phyloP scores from a whole-genome alignment of 2,888 invertebrate species.

The Selenia dentaria region DNA sequence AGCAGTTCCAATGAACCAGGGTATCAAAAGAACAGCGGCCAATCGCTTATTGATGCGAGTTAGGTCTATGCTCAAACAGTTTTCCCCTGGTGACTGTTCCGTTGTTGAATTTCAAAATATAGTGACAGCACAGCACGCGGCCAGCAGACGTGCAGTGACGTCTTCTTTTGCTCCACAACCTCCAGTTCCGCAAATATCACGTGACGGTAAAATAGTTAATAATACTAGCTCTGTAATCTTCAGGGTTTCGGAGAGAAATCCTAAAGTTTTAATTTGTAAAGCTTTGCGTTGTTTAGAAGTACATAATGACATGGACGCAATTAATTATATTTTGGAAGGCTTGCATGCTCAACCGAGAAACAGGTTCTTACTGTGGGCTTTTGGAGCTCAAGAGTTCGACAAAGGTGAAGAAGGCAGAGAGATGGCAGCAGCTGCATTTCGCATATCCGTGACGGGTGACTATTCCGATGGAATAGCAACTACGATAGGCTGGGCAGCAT shows the following conservation, averaged over 20 bases:
- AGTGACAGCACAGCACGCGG: conserved; percentile 68
- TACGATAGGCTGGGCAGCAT: conserved; percentile 72
- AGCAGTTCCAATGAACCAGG: conserved; percentile 64
- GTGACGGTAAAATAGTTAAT: conserved; percentile 43
- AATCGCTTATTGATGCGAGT: conserved; percentile 66
- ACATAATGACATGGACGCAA: conserved; percentile 52
- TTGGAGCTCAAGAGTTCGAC: conserved; percentile 62
- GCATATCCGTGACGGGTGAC: conserved; percentile 68
- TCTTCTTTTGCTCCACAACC: conserved; percentile 72
- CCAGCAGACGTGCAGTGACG: conserved; percentile 67
- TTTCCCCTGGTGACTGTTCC: conserved; percentile 60
- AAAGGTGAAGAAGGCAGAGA: conserved; percentile 45
- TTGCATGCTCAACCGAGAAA: conserved; percentile 55
- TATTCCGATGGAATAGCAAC: conserved; percentile 66
- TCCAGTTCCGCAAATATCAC: conserved; percentile 45
- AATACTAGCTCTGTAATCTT: conserved; percentile 51
- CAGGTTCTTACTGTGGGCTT: conserved; percentile 68
- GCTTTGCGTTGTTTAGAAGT: conserved; percentile 64
- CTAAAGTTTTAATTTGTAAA: conserved; percentile 59
- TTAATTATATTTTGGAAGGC: conserved; percentile 53
- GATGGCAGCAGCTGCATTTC: conserved; percentile 60
- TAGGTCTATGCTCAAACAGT: conserved; percentile 67
- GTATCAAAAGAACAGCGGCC: conserved; percentile 72
- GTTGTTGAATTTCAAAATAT: conserved; percentile 66
- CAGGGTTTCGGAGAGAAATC: conserved; percentile 45